These are phyloP conservation scores for Puma concolor DNA, from an alignment of 2,113 vertebrate species.

Conservation along the genomic window DNA sequence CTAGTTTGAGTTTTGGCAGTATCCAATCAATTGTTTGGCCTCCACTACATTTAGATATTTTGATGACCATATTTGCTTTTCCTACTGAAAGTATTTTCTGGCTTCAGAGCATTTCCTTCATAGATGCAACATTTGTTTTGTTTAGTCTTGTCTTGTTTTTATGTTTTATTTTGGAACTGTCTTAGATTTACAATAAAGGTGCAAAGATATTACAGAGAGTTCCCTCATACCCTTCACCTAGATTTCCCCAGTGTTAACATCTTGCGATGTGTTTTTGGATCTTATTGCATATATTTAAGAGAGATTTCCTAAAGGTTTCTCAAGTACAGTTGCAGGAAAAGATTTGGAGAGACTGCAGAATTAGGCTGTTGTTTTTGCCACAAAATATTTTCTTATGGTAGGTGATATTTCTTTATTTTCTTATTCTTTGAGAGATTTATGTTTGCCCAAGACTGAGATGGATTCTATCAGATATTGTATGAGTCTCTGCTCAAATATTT, in stretches of 20 bases:
- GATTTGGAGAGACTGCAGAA: not conserved
- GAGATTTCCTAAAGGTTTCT: not conserved
- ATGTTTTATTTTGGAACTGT: constrained; percentile 2
- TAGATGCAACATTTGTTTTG: not conserved
- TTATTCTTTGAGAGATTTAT: constrained; percentile 3
- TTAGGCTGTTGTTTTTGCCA: not conserved
- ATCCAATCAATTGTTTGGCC: not conserved
- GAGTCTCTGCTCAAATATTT: not conserved
- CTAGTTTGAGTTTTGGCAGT: not conserved
- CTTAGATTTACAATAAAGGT: not conserved
- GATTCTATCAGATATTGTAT: not conserved
- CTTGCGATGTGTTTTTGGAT: not conserved
- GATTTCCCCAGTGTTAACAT: not conserved
- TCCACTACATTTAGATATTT: not conserved
- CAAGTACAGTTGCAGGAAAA: not conserved
- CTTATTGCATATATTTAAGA: not conserved
- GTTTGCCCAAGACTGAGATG: not conserved
- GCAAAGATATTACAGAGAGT: not conserved
- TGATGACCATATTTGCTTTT: constrained; percentile 19
- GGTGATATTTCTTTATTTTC: constrained; percentile 32
- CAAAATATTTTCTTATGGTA: not conserved
- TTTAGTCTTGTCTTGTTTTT: not conserved
- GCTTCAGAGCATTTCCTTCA: not conserved
- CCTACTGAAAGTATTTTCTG: not conserved
- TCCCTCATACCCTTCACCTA: not conserved